Evolutionary conservation across 2,113 vertebrate species (phyloP).

Genomic region (Brevimyrus niger): DNA sequence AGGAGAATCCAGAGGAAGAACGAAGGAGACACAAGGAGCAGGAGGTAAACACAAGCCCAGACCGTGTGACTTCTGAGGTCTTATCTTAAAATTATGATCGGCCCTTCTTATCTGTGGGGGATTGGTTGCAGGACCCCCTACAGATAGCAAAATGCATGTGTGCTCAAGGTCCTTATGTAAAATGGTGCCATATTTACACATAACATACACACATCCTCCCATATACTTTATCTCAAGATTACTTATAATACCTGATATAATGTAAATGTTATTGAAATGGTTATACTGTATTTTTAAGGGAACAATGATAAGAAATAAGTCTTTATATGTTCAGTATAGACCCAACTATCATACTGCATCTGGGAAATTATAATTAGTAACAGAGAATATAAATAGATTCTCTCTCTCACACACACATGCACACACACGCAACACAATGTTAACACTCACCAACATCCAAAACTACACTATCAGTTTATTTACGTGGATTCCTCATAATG

Average conservation of each 20-base stretch:
- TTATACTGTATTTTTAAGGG: background rate
- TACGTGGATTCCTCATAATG: background rate
- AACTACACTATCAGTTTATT: background rate
- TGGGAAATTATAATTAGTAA: background rate
- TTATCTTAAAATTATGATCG: background rate
- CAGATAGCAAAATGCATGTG: background rate
- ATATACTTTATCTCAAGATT: background rate
- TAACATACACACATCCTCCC: background rate
- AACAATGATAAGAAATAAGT: background rate
- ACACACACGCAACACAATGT: background rate
- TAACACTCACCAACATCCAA: background rate
- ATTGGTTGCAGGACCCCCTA: no score
- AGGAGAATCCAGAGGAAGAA: slow-evolving; percentile 60
- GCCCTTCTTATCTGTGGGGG: background rate
- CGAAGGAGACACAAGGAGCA: slow-evolving; percentile 53
- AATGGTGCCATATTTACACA: background rate
- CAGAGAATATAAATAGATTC: background rate
- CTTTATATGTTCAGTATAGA: background rate
- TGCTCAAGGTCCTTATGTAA: background rate
- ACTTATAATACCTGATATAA: background rate
- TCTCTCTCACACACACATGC: background rate
- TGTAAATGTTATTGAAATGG: background rate
- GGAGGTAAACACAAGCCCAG: slow-evolving; percentile 44
- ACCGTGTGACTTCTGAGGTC: background rate
- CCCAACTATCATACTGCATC: background rate